Evolutionary conservation across 2,888 invertebrate species (phyloP), one percentile per base, ranked within the genome.

Genomic region (Omphaloscelis lunosa): DNA sequence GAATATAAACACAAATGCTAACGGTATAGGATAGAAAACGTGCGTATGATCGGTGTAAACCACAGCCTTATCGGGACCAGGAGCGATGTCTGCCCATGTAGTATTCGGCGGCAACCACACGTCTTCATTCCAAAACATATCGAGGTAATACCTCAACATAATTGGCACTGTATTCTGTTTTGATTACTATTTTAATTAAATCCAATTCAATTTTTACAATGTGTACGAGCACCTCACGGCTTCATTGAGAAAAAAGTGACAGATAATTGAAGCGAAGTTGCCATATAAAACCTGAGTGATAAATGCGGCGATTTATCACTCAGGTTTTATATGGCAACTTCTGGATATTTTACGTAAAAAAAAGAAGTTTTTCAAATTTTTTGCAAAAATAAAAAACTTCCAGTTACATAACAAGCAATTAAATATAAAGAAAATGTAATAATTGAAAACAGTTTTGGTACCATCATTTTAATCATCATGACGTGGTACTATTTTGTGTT

Each of bases 41-140:
- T 99, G 98, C 92, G 97, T 97, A 93, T 98, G 97, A 93, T 99
- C 97, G 77, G 98, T 98, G 95, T 98, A 98, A 87, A 97, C 97
- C 83, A 98, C 97, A 88, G 97, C 97, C 93, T 98, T 98, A 89
- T 97, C 97, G 76, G 98, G 97, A 80, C 97, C 98, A 72, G 99
- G 98, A 89, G 98, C 97, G 80, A 99, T 97, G 93, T 99, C 98
- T 82, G 97, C 97, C 99, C 99, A 99, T 90, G 98, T 98, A 86
- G 97, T 97, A 94, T 99, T 99, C 83, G 98, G 98, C 88, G 99
- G 99, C 91, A 99, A 97, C 99, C 99, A 99, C 93, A 99, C 97
- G 92, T 97, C 95, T 93, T 98, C 98, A 92, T 97, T 98, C 99
- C 99, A 99, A 94, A 98, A 98, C 81, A 91, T 92, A 85, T 96